phyloP scores from a whole-genome alignment of 2,888 invertebrate genomes.

The Prosopocoilus inquinatus region DNA sequence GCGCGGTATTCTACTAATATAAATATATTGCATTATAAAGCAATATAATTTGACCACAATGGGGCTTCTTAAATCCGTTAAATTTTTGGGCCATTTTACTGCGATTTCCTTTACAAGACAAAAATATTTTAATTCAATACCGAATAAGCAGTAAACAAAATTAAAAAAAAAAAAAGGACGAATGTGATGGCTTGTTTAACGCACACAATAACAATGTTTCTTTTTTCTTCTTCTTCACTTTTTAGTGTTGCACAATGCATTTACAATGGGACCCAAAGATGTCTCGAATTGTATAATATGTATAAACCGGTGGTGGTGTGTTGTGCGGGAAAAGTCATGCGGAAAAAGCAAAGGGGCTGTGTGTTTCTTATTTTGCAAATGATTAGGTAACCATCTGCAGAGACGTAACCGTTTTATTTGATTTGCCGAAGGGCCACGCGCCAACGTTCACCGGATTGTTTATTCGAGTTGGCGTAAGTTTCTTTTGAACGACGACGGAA shows the following conservation, averaged over 20 bases:
- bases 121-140: no score
- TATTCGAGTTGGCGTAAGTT: no score
- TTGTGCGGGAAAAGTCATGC: constrained; percentile 25
- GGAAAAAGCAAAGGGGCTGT: constrained; percentile 24
- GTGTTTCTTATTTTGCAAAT: constrained; percentile 22
- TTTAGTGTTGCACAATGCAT: no score
- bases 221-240: no score
- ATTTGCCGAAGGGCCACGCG: no score
- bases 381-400: constrained; percentile 26
- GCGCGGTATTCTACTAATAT: constrained; percentile 18
- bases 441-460: no score
- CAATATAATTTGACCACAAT: constrained; percentile 32
- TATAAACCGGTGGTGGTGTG: constrained; percentile 14
- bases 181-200: constrained; percentile 13
- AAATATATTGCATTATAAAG: constrained; percentile 31
- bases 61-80: constrained; percentile 17
- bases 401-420: constrained; percentile 6
- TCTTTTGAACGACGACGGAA: no score
- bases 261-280: no score
- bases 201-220: constrained; percentile 18
- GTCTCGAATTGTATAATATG: no score
- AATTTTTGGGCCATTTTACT: constrained; percentile 7
- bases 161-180: no score
- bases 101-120: no score
- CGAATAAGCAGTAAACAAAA: no score